phyloP scores from a whole-genome alignment of 2,888 invertebrate genomes.

The Archips crataeganus region DNA sequence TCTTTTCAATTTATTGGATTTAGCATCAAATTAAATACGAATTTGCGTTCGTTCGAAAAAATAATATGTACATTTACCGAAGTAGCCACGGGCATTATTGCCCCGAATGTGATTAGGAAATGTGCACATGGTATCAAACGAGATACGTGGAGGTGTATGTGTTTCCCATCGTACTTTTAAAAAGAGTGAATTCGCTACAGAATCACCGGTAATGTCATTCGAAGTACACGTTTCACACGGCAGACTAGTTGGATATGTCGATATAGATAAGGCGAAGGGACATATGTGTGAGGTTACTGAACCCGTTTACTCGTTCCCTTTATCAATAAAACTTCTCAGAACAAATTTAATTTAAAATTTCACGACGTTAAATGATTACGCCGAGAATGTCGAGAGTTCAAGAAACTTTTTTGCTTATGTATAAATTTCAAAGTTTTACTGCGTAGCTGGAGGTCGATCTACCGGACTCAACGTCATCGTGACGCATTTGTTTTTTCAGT shows the following conservation, averaged over 20 bases:
- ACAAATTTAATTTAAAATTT: slow-evolving; percentile 32
- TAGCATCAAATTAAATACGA: no score
- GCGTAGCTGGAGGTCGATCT: slow-evolving; percentile 10
- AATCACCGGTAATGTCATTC: slow-evolving; percentile 30
- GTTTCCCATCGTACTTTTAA: not conserved
- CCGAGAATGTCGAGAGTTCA: slow-evolving; percentile 9
- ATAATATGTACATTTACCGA: not conserved
- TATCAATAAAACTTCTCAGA: slow-evolving; percentile 1
- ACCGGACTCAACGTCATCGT: slow-evolving; percentile 9
- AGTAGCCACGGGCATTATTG: not conserved
- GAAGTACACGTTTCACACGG: slow-evolving; percentile 14
- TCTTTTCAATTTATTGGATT: not conserved
- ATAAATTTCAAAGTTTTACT: slow-evolving; percentile 16
- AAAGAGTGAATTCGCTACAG: not conserved
- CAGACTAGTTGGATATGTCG: slow-evolving; percentile 11
- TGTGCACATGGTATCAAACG: not conserved
- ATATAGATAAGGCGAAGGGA: slow-evolving; percentile 6
- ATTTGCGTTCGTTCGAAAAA: not conserved
- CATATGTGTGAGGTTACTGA: slow-evolving; percentile 23
- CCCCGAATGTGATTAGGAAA: not conserved
- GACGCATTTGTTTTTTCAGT: not conserved
- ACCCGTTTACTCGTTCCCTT: slow-evolving; percentile 12
- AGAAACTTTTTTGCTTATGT: slow-evolving; percentile 17
- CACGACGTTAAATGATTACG: slow-evolving; percentile 3
- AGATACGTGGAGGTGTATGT: not conserved